These are phyloP conservation scores for Poeciliopsis presidionis DNA, from an alignment of 2,797 vertebrate species.

Conservation along the genomic window DNA sequence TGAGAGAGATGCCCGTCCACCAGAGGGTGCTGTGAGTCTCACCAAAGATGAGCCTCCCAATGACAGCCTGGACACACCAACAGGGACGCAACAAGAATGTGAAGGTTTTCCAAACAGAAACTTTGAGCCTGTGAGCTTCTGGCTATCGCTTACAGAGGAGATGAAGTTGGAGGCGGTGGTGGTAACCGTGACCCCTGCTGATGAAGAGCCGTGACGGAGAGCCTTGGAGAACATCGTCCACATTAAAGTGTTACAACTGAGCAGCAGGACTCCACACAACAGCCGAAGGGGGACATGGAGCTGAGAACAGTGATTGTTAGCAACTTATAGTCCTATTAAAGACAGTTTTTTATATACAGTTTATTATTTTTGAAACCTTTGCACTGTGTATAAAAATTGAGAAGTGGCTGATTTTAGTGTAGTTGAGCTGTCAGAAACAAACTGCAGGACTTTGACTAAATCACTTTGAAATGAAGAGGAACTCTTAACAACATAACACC, in stretches of 20 bases:
- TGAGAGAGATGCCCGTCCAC: constrained; percentile 89
- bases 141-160: constrained; percentile 84
- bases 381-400: not conserved
- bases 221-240: constrained; percentile 95
- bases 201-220: constrained; percentile 88
- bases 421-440: not conserved
- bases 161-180: constrained; percentile 91
- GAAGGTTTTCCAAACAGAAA: not conserved
- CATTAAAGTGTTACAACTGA: constrained; percentile 89
- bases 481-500: too few species aligned
- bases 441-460: too few species aligned
- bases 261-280: constrained; percentile 79
- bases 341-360: too few species aligned
- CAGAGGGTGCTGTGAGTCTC: constrained; percentile 87
- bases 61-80: constrained; percentile 68
- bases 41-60: constrained; percentile 80
- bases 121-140: not conserved
- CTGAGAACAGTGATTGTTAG: constrained; percentile 64
- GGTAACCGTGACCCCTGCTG: constrained; percentile 89
- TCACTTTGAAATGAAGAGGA: too few species aligned
- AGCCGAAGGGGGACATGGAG: constrained; percentile 81
- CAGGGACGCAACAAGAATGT: not conserved
- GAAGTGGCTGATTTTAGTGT: not conserved
- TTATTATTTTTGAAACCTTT: not conserved
- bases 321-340: not conserved